Percentiles rank a stretch among this genome's conserved stretches.
Conservation (phyloP, 2,113 vertebrate species). For the Meleagris gallopavo region DNA sequence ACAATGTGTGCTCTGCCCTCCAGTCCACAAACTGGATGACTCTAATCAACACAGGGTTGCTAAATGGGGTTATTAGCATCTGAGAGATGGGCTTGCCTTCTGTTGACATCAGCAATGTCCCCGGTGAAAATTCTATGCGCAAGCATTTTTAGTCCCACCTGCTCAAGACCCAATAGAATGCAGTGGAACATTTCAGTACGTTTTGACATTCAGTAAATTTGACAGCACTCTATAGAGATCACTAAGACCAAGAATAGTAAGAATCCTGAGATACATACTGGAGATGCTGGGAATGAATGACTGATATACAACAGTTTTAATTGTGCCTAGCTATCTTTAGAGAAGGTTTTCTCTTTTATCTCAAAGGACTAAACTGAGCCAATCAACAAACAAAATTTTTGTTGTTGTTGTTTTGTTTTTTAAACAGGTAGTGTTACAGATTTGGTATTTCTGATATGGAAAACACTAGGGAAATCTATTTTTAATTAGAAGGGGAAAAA, state of each 20-base stretch:
- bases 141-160: constrained; percentile 41
- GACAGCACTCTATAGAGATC: not conserved
- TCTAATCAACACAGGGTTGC: not conserved
- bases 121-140: not conserved
- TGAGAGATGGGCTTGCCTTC: not conserved
- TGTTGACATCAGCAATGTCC: constrained; percentile 57
- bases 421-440: not conserved
- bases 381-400: not conserved
- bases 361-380: not conserved
- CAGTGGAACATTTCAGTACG: not conserved
- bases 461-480: not conserved
- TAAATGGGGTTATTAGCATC: not conserved
- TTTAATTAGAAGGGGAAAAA: not conserved
- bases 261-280: not conserved
- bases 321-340: not conserved
- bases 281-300: not conserved
- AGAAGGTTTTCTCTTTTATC: not conserved
- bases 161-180: not conserved
- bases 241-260: not conserved
- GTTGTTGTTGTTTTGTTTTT: not conserved
- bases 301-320: not conserved
- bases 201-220: not conserved
- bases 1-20: constrained; percentile 60
- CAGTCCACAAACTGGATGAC: not conserved
- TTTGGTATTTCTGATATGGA: not conserved